A percentile compares a stretch with the other conserved stretches of the same genome.
These are phyloP conservation scores for Rhinoptilus africanus DNA, from an alignment of 2,113 vertebrate species.

Conservation along the genomic window DNA sequence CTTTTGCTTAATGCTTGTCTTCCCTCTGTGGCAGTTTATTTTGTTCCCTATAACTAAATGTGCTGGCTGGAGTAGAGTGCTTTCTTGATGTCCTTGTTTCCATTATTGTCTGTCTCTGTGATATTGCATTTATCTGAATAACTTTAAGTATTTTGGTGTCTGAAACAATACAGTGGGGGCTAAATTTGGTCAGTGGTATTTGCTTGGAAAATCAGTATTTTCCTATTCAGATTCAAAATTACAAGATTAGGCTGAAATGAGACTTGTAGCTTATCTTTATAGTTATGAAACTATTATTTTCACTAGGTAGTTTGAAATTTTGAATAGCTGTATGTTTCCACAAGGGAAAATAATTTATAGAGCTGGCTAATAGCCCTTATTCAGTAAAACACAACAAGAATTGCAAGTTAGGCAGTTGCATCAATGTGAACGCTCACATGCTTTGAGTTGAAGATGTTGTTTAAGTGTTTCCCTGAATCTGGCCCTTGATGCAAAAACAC, in stretches of 20 bases:
- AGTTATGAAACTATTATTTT: not conserved
- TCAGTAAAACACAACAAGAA: not conserved
- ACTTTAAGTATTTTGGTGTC: not conserved
- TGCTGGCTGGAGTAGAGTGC: not conserved
- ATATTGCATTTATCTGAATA: not conserved
- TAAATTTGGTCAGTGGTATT: not conserved
- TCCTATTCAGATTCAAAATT: not conserved
- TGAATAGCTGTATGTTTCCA: not conserved
- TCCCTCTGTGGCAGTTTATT: not conserved
- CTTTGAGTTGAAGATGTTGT: not conserved
- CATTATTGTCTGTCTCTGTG: not conserved
- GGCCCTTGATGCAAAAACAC: not conserved
- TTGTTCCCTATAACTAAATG: not conserved
- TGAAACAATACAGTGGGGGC: not conserved
- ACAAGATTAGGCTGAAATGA: not conserved
- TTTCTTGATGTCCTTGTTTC: not conserved
- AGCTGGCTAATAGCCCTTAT: not conserved
- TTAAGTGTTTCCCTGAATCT: not conserved
- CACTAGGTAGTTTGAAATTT: not conserved
- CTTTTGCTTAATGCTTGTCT: not conserved
- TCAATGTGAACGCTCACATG: not conserved
- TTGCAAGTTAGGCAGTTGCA: not conserved
- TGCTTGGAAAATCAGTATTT: not conserved
- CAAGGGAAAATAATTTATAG: not conserved
- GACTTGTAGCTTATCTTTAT: not conserved